Evolutionary conservation across 2,113 vertebrate genomes (phyloP), one percentile per base, ranked within the genome.

Genomic region (Theristicus caerulescens): DNA sequence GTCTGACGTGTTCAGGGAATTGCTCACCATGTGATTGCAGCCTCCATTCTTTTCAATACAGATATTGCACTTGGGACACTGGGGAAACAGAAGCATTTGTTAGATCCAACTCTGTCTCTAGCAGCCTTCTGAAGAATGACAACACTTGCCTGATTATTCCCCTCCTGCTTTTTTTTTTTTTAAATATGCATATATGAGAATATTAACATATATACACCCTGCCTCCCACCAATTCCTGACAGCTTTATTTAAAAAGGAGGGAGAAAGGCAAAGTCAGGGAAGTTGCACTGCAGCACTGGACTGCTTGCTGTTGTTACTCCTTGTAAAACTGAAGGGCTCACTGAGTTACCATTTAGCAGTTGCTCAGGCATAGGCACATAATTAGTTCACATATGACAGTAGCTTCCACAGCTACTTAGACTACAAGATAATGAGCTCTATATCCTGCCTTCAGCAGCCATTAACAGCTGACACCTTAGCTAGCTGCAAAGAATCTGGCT

Each of bases 1-100:
- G 86, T 96, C 61, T 77, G 87, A 66, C 6, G 1, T 58, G 55
- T 62, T 84, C 34, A 58, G 73, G 82, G 74, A 81, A 92, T 88
- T 96, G 98, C 99, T 99, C 97, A 99, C 99, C 99, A 99, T 99
- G 98, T 99, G 99, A 98, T 99, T 99, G 97, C 99, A 99, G 96
- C 99, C 99, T 98, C 99, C 99, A 5, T 99, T 99, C 98, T 99
- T 99, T 98, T 99, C 99, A 98, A 99, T 99, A 98, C 99, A 99
- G 98, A 99, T 99, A 99, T 99, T 99, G 98, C 99, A 99, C 99
- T 99, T 99, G 77, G 99, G 99, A 99, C 99, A 99, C 99, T 99
- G 96, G 82, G 96, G 38, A 98, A 97, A 98, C 80, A 97, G 91
- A 97, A 83, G 34, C 64, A 67, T 77, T 88, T 80, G 85, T 97